Percentiles rank a stretch among this genome's conserved stretches.
Evolutionary conservation across 2,888 invertebrate species (phyloP).

Genomic region (Elmis aenea): DNA sequence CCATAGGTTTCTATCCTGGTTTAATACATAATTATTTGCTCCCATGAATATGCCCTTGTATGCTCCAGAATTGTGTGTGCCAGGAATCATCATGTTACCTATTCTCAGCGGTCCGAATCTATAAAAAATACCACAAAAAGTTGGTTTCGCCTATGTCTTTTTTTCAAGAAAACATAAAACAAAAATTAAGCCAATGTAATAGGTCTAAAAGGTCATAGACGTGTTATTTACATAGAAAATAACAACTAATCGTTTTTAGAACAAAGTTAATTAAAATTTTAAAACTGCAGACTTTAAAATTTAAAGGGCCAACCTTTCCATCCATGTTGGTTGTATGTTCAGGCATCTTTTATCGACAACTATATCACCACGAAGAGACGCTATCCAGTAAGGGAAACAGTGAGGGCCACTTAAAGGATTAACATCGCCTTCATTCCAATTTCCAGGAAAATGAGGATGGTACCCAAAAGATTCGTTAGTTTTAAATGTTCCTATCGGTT

Average conservation of each 20-base stretch:
- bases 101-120: slow-evolving; percentile 48
- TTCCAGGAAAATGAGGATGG: slow-evolving; percentile 39
- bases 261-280: no score
- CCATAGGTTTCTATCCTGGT: slow-evolving; percentile 53
- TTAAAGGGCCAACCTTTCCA: slow-evolving; percentile 63
- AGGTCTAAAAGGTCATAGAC: no score
- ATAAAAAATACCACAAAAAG: slow-evolving; percentile 4
- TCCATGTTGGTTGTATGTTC: slow-evolving; percentile 74
- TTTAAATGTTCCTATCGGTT: slow-evolving; percentile 5
- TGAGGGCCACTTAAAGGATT: slow-evolving; percentile 39
- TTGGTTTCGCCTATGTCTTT: no score
- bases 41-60: slow-evolving; percentile 40
- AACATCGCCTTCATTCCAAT: slow-evolving; percentile 28
- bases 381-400: slow-evolving; percentile 63
- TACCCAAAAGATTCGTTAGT: no score
- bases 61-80: slow-evolving; percentile 59
- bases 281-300: no score
- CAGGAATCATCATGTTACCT: slow-evolving; percentile 55
- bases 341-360: slow-evolving; percentile 62
- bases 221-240: no score
- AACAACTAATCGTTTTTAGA: no score
- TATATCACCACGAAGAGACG: slow-evolving; percentile 52
- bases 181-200: no score
- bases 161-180: no score
- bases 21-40: slow-evolving; percentile 11